These are phyloP conservation scores for Botia kubotai DNA, from an alignment of 2,797 vertebrate species.

Conservation along the genomic window DNA sequence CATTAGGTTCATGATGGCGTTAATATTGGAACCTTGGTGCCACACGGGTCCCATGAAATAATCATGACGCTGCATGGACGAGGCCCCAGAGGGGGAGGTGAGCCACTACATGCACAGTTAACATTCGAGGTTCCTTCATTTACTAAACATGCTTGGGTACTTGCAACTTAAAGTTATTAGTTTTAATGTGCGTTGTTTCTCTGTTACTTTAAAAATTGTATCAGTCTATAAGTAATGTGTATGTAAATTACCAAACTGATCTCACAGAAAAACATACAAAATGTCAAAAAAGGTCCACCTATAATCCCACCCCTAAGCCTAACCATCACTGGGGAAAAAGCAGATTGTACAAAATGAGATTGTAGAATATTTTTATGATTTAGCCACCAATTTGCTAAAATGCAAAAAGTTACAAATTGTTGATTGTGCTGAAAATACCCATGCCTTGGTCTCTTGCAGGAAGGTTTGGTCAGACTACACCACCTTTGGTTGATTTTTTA, in stretches of 20 bases:
- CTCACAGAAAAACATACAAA: no score
- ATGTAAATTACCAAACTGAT: background rate
- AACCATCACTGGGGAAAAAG: no score
- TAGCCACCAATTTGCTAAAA: no score
- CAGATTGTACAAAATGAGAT: no score
- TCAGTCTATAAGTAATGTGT: background rate
- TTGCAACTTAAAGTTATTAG: background rate
- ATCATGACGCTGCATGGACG: slow-evolving; percentile 87
- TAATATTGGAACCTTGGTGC: slow-evolving; percentile 82
- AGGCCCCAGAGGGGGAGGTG: slow-evolving; percentile 96
- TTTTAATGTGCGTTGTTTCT: no score
- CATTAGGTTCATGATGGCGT: slow-evolving; percentile 82
- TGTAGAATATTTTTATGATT: no score
- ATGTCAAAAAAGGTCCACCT: no score
- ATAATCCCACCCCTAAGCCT: no score
- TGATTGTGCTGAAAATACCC: background rate
- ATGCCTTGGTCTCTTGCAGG: slow-evolving; percentile 75
- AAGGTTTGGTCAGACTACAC: slow-evolving; percentile 97
- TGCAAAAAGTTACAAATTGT: no score
- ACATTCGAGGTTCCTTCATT: background rate
- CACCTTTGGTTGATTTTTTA: slow-evolving; percentile 96
- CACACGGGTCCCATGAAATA: slow-evolving; percentile 78
- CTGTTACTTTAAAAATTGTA: background rate
- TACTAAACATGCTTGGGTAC: background rate
- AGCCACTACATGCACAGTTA: slow-evolving; percentile 21